phyloP scores from a whole-genome alignment of 2,888 invertebrate genomes.

The Coelinius sp. region DNA sequence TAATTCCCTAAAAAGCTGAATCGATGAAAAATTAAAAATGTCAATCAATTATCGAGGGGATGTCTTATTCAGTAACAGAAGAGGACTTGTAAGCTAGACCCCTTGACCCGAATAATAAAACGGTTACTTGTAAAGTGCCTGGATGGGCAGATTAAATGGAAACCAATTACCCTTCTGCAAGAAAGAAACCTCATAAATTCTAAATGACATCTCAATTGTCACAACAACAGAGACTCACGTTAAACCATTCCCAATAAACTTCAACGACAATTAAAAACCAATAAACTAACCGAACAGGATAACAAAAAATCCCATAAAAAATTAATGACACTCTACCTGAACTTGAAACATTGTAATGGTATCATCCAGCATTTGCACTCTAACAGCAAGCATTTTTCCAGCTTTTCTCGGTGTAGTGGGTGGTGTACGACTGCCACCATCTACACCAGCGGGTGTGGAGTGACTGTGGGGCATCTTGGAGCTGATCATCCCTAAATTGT shows the following conservation, averaged over 20 bases:
- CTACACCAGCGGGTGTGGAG: conserved; percentile 88
- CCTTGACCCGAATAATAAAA: conserved; percentile 59
- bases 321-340: conserved; percentile 77
- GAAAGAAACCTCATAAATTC: neutral
- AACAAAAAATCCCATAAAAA: neutral
- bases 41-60: conserved; percentile 44
- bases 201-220: neutral
- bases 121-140: conserved; percentile 53
- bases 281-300: neutral
- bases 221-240: neutral
- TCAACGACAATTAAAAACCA: neutral
- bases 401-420: conserved; percentile 86
- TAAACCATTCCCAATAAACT: neutral
- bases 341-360: conserved; percentile 92
- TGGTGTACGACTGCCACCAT: conserved; percentile 82
- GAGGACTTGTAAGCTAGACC: conserved; percentile 56
- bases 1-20: neutral
- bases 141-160: conserved; percentile 52
- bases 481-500: conserved; percentile 63
- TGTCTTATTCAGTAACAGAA: conserved; percentile 44
- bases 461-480: conserved; percentile 87
- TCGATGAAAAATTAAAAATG: conserved; percentile 16
- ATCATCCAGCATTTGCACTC: conserved; percentile 92
- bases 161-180: conserved; percentile 42
- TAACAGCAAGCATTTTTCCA: conserved; percentile 90